Base-by-base conservation (phyloP, 1,140 invertebrate genomes). In the Plectus sambesii region DNA sequence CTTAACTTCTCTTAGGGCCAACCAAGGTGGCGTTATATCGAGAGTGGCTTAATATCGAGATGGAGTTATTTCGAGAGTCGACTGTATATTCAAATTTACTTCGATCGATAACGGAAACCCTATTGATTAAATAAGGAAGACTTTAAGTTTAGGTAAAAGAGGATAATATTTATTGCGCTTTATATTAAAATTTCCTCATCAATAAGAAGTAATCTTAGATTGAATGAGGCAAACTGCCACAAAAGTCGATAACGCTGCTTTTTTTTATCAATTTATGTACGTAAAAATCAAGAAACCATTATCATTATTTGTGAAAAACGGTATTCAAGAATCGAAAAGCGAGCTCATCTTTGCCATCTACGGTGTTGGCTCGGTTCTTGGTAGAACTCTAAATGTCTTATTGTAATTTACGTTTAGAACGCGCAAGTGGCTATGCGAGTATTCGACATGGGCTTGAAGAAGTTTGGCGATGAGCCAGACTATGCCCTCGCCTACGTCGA, bases 381-480 rank as follows among this genome's bases (percentile, higher is more conserved):
- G 15, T 41, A 15, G 2, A 46, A 4, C 4, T 35, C 3, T 17
- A 15, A 43, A 46, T 39, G 15, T 51, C 9, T 23, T 20, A 19
- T 29, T 51, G 29, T 45, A 29, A 36, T 42, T 51, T 35, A 48
- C 47, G 64, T 69, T 36, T 50, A 77, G 77, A 92, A 98, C 71
- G 92, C 94, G 72, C 89, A 88, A 69, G 87, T 98, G 45, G 92
- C 93, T 1, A 90, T 96, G 67, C 80, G 89, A 56, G 97, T 98
- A 59, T 98, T 98, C 73, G 92, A 98, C 72, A 74, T 98, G 19
- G 94, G 92, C 0, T 73, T 98, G 12, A 98, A 98, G 71, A 93
- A 92, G 69, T 97, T 89, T 72, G 83, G 82, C 0, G 82, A 87
- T 61, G 84, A 86, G 69, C 83, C 89, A 0, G 87, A 96, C 61